Evolutionary conservation across 1,140 invertebrate species (phyloP).

Genomic region (Temnothorax nylanderi): DNA sequence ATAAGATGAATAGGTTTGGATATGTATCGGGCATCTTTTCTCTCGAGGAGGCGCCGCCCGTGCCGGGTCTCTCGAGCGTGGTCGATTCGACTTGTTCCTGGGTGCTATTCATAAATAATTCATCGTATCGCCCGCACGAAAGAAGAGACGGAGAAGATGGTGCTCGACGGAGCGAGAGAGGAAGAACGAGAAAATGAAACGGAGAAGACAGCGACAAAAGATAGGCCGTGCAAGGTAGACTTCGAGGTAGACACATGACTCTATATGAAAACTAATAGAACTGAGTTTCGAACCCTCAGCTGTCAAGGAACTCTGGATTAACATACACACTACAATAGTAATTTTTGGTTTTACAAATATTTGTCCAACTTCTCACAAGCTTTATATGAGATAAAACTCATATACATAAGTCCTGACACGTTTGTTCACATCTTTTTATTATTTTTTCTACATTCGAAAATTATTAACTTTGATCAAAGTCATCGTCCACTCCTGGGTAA

Average conservation of each 20-base stretch:
- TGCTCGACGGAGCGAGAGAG: constrained; percentile 2
- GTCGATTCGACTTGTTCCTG: constrained; percentile 71
- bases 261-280: constrained; percentile 43
- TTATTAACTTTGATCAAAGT: neutral
- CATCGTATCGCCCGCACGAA: constrained; percentile 64
- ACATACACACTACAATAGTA: neutral
- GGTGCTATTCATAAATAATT: constrained; percentile 78
- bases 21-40: constrained; percentile 63
- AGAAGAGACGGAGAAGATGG: constrained; percentile 40
- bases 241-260: constrained; percentile 16
- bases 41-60: constrained; percentile 37
- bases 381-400: neutral
- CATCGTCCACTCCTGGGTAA: neutral
- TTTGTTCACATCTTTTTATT: neutral
- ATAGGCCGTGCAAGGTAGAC: constrained; percentile 25
- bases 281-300: neutral
- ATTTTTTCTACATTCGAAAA: constrained; percentile 22
- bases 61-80: constrained; percentile 57
- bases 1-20: constrained; percentile 66
- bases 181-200: neutral
- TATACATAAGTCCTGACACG: neutral
- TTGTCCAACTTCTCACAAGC: neutral
- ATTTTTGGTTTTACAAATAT: constrained; percentile 7
- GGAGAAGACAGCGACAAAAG: neutral
- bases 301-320: neutral